A percentile compares a stretch with the other conserved stretches of the same genome.
Evolutionary conservation across 2,113 vertebrate genomes (phyloP).

Genomic region (Setophaga coronata): DNA sequence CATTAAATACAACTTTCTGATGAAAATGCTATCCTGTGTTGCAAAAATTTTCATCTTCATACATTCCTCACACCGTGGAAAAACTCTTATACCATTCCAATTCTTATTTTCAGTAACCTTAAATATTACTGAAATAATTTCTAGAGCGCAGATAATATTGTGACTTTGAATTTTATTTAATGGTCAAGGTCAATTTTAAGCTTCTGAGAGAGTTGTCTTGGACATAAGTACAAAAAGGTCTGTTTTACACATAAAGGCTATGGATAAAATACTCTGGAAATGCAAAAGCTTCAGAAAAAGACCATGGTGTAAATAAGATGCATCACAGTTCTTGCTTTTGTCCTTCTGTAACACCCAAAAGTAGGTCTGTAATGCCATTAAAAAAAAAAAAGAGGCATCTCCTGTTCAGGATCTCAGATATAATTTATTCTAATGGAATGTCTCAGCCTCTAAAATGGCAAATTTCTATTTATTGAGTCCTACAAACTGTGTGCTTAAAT

Average conservation of each 20-base stretch:
- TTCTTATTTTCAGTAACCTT: background rate
- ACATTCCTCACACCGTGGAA: background rate
- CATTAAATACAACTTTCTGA: constrained; percentile 25
- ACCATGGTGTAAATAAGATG: background rate
- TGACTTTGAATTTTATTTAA: background rate
- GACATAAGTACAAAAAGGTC: background rate
- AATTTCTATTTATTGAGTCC: constrained; percentile 26
- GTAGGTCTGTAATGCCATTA: background rate
- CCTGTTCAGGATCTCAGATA: background rate
- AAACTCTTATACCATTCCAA: background rate
- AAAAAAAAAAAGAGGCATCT: background rate
- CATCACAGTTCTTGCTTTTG: background rate
- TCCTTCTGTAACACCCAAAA: background rate
- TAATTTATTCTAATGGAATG: constrained; percentile 43
- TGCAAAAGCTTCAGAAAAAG: background rate
- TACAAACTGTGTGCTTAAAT: constrained; percentile 6
- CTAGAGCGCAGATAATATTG: background rate
- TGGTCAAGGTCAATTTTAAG: background rate
- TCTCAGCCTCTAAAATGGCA: constrained; percentile 25
- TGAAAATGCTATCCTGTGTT: background rate
- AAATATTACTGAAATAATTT: constrained; percentile 5
- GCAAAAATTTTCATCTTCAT: background rate
- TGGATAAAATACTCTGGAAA: background rate
- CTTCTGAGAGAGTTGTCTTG: background rate
- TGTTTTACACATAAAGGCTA: background rate